Evolutionary conservation across 2,888 invertebrate genomes (phyloP).

Genomic region (Trachelus stipa): DNA sequence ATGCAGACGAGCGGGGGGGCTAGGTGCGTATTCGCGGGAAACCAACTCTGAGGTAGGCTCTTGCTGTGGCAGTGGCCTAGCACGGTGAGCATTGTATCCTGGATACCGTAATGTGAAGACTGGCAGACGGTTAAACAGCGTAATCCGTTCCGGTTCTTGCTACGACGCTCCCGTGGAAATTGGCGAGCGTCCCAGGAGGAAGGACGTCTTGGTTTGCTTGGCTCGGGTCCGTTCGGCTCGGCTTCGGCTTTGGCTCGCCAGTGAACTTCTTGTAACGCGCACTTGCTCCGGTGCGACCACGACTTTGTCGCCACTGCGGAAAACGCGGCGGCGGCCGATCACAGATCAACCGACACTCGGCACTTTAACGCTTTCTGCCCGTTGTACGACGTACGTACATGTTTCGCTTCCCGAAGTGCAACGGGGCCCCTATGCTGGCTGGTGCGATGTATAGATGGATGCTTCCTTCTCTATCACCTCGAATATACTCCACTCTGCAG

Average conservation of each 20-base stretch:
- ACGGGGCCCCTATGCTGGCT: constrained; percentile 52
- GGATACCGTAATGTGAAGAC: not conserved
- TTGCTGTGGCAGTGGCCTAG: not conserved
- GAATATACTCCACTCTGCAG: constrained; percentile 37
- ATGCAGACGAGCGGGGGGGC: constrained; percentile 15
- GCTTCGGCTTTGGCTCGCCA: not conserved
- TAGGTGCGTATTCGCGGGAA: constrained; percentile 27
- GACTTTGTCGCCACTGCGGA: constrained; percentile 21
- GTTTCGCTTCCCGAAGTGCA: constrained; percentile 59
- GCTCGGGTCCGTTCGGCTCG: not conserved
- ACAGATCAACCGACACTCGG: constrained; percentile 22
- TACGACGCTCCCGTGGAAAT: constrained; percentile 39
- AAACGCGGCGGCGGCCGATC: constrained; percentile 16
- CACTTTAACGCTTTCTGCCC: constrained; percentile 43
- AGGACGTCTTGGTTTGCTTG: constrained; percentile 27
- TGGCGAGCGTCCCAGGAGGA: constrained; percentile 55
- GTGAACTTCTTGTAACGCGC: not conserved
- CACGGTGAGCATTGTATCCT: not conserved
- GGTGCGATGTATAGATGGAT: constrained; percentile 31
- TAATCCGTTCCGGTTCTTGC: constrained; percentile 1
- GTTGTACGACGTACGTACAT: constrained; percentile 57
- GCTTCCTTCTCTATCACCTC: constrained; percentile 44
- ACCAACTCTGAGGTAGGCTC: constrained; percentile 13
- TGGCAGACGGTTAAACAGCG: not conserved
- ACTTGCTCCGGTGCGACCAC: constrained; percentile 3